phyloP scores from a whole-genome alignment of 2,888 invertebrate genomes.

The Anoplius nigerrimus region DNA sequence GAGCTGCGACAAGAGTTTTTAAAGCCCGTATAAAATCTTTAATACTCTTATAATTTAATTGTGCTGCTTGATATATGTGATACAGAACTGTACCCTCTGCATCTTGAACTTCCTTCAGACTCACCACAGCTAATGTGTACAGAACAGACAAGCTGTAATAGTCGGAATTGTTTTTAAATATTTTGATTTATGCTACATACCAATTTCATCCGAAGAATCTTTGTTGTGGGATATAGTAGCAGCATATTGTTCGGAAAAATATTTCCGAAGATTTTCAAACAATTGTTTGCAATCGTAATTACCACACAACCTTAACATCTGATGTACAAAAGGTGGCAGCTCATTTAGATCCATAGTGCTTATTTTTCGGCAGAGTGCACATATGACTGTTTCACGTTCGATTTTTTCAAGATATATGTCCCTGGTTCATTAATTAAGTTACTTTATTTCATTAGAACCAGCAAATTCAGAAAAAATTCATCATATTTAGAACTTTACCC shows the following conservation, averaged over 20 bases:
- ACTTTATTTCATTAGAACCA: not conserved
- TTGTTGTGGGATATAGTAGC: slow-evolving; percentile 27
- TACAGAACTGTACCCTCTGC: slow-evolving; percentile 80
- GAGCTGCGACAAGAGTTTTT: slow-evolving; percentile 77
- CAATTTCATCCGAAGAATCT: slow-evolving; percentile 59
- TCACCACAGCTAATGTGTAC: slow-evolving; percentile 38
- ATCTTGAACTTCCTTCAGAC: slow-evolving; percentile 76
- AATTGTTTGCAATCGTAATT: slow-evolving; percentile 74
- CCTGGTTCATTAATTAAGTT: slow-evolving; percentile 23
- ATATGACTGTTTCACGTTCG: slow-evolving; percentile 80
- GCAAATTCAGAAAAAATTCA: not conserved
- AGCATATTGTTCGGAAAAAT: slow-evolving; percentile 75
- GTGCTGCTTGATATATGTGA: slow-evolving; percentile 77
- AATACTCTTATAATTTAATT: slow-evolving; percentile 73
- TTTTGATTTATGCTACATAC: slow-evolving; percentile 44
- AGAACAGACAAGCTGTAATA: slow-evolving; percentile 13
- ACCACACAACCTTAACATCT: slow-evolving; percentile 79
- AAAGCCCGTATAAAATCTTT: slow-evolving; percentile 75
- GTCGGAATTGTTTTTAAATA: not conserved
- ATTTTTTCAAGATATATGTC: slow-evolving; percentile 76
- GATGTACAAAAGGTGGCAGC: slow-evolving; percentile 82
- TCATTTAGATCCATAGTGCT: slow-evolving; percentile 79
- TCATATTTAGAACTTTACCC: slow-evolving; percentile 74
- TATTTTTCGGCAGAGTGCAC: slow-evolving; percentile 79
- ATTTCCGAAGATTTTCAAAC: slow-evolving; percentile 76